phyloP scores from a whole-genome alignment of 2,797 vertebrate genomes.

The Ptychadena robeensis region DNA sequence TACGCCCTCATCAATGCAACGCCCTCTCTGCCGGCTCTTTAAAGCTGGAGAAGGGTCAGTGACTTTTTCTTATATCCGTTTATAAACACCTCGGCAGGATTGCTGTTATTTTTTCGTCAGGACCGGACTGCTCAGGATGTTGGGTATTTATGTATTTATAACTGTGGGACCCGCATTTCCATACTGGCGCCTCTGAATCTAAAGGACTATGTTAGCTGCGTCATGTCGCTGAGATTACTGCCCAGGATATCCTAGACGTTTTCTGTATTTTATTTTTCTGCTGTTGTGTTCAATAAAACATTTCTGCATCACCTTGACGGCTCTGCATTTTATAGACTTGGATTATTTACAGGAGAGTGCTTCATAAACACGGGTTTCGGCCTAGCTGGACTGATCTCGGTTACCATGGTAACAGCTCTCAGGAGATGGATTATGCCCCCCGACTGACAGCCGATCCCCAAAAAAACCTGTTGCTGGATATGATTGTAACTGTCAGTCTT shows the following conservation, averaged over 20 bases:
- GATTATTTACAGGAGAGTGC: neutral
- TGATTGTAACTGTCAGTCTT: neutral
- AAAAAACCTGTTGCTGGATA: neutral
- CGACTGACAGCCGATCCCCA: neutral
- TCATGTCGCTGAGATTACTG: slow-evolving; percentile 42
- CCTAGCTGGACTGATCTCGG: neutral
- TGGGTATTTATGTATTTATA: slow-evolving; percentile 54
- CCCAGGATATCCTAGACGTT: neutral
- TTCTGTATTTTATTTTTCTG: slow-evolving; percentile 36
- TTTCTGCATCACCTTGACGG: slow-evolving; percentile 36
- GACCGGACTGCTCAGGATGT: slow-evolving; percentile 37
- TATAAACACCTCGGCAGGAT: slow-evolving; percentile 13
- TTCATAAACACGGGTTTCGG: neutral
- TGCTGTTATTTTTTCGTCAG: slow-evolving; percentile 1
- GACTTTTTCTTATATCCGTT: slow-evolving; percentile 19
- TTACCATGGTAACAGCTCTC: neutral
- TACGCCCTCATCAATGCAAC: slow-evolving; percentile 46
- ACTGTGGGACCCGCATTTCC: slow-evolving; percentile 11
- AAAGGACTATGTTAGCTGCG: slow-evolving; percentile 11
- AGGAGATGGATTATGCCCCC: neutral
- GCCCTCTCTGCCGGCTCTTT: neutral
- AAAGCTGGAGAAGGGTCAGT: neutral
- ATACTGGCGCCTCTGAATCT: slow-evolving; percentile 16
- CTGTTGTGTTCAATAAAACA: slow-evolving; percentile 61
- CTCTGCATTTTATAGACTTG: neutral